Conservation (phyloP, 2,113 vertebrate genomes). For the Chaetorhynchus papuensis region DNA sequence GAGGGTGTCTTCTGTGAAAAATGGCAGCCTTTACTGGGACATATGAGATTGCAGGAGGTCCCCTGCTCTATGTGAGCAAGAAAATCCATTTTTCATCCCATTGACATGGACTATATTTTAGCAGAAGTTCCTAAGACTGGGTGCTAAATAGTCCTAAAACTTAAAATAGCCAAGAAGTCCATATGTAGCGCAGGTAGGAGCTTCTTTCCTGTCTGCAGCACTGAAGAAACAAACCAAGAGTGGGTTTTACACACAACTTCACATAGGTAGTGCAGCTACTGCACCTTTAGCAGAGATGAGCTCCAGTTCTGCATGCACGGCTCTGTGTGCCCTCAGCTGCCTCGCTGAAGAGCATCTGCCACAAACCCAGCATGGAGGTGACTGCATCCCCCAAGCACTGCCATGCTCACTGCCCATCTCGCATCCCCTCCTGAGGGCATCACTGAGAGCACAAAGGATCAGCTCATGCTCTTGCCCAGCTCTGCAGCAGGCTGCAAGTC, state of each 20-base stretch:
- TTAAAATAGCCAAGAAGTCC: neutral
- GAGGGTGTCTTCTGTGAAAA: neutral
- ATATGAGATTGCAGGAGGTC: neutral
- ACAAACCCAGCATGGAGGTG: neutral
- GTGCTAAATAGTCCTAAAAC: neutral
- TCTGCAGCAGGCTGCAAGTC: neutral
- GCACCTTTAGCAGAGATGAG: neutral
- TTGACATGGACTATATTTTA: rapidly evolving
- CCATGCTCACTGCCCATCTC: rapidly evolving
- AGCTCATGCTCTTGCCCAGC: neutral
- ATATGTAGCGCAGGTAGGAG: neutral
- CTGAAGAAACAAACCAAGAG: rapidly evolving
- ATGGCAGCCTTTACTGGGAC: neutral
- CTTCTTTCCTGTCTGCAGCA: neutral
- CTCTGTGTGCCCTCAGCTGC: neutral
- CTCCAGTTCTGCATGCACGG: rapidly evolving
- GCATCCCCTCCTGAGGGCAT: neutral
- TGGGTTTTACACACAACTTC: neutral
- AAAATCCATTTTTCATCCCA: neutral
- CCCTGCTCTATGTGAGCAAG: rapidly evolving
- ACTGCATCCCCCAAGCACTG: neutral
- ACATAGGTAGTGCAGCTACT: rapidly evolving
- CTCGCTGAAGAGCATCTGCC: rapidly evolving
- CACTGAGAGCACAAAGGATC: neutral
- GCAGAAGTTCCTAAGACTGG: neutral